phyloP scores from a whole-genome alignment of 2,797 vertebrate species.

The Gambelia wislizenii region DNA sequence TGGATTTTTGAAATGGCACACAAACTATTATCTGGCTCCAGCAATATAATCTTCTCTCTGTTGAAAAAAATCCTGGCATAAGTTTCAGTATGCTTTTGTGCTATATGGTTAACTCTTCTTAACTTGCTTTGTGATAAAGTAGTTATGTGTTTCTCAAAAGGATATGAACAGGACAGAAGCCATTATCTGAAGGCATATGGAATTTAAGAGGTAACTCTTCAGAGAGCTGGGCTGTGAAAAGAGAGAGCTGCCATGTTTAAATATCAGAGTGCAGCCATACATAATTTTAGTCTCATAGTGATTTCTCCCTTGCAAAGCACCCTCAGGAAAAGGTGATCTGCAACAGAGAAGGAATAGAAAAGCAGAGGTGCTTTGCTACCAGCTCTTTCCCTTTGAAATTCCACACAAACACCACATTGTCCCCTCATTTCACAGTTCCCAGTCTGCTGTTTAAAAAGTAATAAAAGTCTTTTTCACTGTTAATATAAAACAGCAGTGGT shows the following conservation, averaged over 20 bases:
- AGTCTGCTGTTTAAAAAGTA: not conserved
- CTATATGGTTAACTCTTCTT: not conserved
- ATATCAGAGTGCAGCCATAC: not conserved
- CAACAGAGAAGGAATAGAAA: not conserved
- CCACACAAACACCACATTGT: too few relatives aligned
- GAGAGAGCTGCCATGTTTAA: not conserved
- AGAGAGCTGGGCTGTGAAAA: not conserved
- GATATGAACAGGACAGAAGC: not conserved
- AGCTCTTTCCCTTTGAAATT: not conserved
- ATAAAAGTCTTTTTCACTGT: not conserved
- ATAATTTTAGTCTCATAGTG: not conserved
- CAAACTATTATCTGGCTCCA: not conserved
- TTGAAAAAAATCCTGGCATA: not conserved
- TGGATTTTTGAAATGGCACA: not conserved
- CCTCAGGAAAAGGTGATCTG: not conserved
- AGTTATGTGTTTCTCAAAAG: not conserved
- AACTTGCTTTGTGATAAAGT: not conserved
- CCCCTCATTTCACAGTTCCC: not conserved
- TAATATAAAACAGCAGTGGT: not conserved
- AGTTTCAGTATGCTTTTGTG: not conserved
- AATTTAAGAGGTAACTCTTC: not conserved
- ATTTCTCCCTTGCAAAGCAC: not conserved
- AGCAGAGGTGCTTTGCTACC: not conserved
- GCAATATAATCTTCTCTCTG: not conserved
- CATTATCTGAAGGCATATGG: not conserved